Evolutionary conservation across 2,113 vertebrate species (phyloP).

Genomic region (Sinocyclocheilus grahami): DNA sequence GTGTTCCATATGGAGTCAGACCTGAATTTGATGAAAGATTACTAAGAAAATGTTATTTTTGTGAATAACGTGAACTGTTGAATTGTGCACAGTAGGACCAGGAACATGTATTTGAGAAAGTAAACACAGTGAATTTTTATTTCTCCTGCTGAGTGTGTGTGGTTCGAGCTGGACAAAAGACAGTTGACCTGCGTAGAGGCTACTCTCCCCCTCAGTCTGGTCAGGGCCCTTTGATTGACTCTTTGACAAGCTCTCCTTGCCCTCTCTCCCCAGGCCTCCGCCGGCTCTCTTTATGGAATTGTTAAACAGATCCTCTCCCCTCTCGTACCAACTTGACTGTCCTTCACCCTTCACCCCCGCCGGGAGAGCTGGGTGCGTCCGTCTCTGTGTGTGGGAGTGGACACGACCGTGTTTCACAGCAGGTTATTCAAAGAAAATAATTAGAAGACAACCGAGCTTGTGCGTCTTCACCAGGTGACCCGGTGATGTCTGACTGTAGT

Average conservation of each 20-base stretch:
- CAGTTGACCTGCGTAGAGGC: conserved; percentile 72
- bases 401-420: conserved; percentile 41
- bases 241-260: conserved; percentile 54
- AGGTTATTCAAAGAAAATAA: conserved; percentile 56
- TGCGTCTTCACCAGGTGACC: conserved; percentile 51
- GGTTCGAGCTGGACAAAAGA: conserved; percentile 75
- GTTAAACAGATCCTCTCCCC: conserved; percentile 68
- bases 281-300: conserved; percentile 71
- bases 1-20: neutral
- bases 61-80: neutral
- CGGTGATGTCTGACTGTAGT: conserved; percentile 47
- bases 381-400: conserved; percentile 34
- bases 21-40: neutral
- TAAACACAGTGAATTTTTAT: neutral
- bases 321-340: conserved; percentile 44
- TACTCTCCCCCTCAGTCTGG: conserved; percentile 59
- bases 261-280: conserved; percentile 48
- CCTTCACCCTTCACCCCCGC: conserved; percentile 58
- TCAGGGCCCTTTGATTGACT: conserved; percentile 69
- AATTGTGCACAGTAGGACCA: neutral
- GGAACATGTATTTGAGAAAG: neutral
- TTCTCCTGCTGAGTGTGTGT: conserved; percentile 65
- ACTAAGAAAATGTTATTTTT: neutral
- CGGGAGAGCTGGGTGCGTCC: conserved; percentile 50
- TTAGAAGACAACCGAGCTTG: conserved; percentile 52